Conservation (phyloP, 2,797 vertebrate genomes). For the Diplodus puntazzo region DNA sequence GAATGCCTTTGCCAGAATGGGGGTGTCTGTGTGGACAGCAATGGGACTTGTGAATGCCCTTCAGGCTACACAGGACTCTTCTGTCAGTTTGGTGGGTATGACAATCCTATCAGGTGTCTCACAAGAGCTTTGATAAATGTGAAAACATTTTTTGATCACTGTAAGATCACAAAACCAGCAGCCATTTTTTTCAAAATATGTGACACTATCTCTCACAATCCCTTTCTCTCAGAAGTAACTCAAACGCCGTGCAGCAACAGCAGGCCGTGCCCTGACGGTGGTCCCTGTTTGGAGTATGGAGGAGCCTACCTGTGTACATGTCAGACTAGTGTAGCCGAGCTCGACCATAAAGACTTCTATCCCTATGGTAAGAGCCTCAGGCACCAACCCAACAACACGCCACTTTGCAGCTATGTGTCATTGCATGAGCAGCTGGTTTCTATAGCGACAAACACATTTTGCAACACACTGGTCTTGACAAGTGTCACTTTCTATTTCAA, state of each 20-base stretch:
- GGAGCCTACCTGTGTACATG: slow-evolving; percentile 96
- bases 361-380: slow-evolving; percentile 87
- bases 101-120: slow-evolving; percentile 59
- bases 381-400: slow-evolving; percentile 45
- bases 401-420: slow-evolving; percentile 44
- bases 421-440: slow-evolving; percentile 52
- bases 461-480: slow-evolving; percentile 36
- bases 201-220: slow-evolving; percentile 17
- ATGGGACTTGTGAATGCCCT: slow-evolving; percentile 87
- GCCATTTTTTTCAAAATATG: slow-evolving; percentile 16
- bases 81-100: slow-evolving; percentile 94
- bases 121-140: slow-evolving; percentile 33
- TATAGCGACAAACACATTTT: slow-evolving; percentile 58
- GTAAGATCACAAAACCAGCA: background rate
- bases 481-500: slow-evolving; percentile 40
- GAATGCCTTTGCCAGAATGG: slow-evolving; percentile 95
- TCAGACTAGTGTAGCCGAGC: slow-evolving; percentile 85
- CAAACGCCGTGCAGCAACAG: slow-evolving; percentile 94
- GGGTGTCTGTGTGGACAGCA: slow-evolving; percentile 90
- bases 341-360: slow-evolving; percentile 84
- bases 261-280: slow-evolving; percentile 92
- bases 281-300: slow-evolving; percentile 94
- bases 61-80: slow-evolving; percentile 89
- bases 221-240: slow-evolving; percentile 89
- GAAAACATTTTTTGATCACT: background rate